Evolutionary conservation across 64 coral and sea anemone genomes (phyloP).

Genomic region (Exaiptasia diaphana): DNA sequence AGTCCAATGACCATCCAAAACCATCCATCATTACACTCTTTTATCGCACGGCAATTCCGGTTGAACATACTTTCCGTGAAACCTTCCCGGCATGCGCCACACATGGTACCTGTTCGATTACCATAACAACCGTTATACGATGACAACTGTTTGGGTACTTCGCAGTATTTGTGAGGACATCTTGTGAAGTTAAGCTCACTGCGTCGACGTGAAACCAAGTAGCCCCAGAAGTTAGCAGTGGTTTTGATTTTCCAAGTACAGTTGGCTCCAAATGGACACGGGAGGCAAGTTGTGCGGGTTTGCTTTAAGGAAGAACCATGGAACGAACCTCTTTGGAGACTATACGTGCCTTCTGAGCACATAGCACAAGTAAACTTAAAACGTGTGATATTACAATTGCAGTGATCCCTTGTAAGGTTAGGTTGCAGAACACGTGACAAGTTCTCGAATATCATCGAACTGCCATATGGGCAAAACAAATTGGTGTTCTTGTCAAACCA

Average conservation of each 20-base stretch:
- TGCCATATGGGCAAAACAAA: slow-evolving; percentile 9
- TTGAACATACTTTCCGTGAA: slow-evolving; percentile 32
- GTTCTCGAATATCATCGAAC: slow-evolving; percentile 21
- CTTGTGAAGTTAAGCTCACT: slow-evolving; percentile 21
- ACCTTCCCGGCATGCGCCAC: slow-evolving; percentile 13
- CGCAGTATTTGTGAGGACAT: slow-evolving; percentile 63
- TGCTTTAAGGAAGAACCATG: background rate
- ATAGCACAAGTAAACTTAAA: slow-evolving; percentile 6
- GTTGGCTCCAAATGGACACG: slow-evolving; percentile 61
- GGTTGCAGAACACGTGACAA: background rate
- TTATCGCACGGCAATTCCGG: background rate
- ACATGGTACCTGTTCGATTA: slow-evolving; percentile 33
- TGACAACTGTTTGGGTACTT: background rate
- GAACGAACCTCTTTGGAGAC: slow-evolving; percentile 31
- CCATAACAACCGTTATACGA: slow-evolving; percentile 56
- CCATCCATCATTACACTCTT: slow-evolving; percentile 8
- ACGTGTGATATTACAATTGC: background rate
- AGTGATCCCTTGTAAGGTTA: background rate
- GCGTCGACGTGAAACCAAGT: background rate
- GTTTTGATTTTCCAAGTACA: slow-evolving; percentile 40
- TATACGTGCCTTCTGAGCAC: slow-evolving; percentile 46
- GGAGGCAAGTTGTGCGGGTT: background rate
- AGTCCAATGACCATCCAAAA: slow-evolving; percentile 9
- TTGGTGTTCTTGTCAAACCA: background rate
- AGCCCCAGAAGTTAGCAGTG: slow-evolving; percentile 60